A percentile compares a stretch with the other conserved stretches of the same genome.
phyloP scores from a whole-genome alignment of 2,113 vertebrate species.

The Arizona elegans region DNA sequence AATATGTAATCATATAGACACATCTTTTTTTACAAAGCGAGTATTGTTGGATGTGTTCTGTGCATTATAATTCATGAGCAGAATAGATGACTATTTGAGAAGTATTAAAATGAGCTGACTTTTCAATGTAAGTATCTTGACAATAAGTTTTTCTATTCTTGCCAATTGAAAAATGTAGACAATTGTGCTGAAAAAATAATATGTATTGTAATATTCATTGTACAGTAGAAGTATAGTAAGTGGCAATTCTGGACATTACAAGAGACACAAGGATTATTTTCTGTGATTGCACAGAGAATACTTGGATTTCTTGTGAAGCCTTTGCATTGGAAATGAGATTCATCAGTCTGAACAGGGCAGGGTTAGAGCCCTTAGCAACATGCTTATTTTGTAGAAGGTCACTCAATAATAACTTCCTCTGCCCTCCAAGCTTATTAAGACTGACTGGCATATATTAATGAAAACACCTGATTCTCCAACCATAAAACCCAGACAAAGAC shows the following conservation, averaged over 20 bases:
- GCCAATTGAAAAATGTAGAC: conserved; percentile 80
- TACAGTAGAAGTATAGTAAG: conserved; percentile 79
- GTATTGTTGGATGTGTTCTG: conserved; percentile 79
- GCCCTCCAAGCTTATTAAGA: conserved; percentile 87
- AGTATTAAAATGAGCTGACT: conserved; percentile 87
- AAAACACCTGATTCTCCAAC: conserved; percentile 89
- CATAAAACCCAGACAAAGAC: conserved; percentile 83
- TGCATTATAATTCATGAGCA: conserved; percentile 88
- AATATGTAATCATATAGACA: conserved; percentile 82
- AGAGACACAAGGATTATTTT: conserved; percentile 87
- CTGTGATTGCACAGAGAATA: conserved; percentile 89
- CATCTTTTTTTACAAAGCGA: conserved; percentile 77
- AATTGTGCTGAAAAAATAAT: conserved; percentile 83
- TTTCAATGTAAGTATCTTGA: conserved; percentile 84
- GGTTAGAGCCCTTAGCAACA: conserved; percentile 82
- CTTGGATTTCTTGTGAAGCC: conserved; percentile 83
- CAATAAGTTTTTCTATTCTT: conserved; percentile 83
- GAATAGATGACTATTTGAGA: conserved; percentile 83
- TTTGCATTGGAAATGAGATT: conserved; percentile 87
- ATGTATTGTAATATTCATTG: conserved; percentile 84
- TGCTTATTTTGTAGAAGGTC: conserved; percentile 89
- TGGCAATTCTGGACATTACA: conserved; percentile 84
- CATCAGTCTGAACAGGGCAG: conserved; percentile 77
- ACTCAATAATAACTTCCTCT: conserved; percentile 88
- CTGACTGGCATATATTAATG: conserved; percentile 90